A percentile compares a stretch with the other conserved stretches of the same genome.
phyloP scores from a whole-genome alignment of 1,140 invertebrate genomes.

The Euglossa dilemma region DNA sequence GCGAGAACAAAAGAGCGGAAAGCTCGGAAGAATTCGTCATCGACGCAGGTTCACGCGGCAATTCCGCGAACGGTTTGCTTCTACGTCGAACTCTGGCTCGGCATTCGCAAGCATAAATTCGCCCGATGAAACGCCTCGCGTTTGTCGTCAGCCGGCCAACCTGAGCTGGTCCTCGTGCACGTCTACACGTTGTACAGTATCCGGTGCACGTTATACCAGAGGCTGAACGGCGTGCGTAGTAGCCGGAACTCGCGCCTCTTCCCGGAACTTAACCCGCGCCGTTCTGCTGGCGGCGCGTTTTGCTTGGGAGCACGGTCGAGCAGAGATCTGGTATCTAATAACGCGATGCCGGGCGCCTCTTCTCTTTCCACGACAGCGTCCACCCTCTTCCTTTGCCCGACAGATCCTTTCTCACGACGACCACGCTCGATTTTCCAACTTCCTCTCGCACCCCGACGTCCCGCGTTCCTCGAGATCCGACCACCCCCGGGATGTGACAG shows the following conservation, averaged over 20 bases:
- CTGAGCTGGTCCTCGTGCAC: conserved; percentile 46
- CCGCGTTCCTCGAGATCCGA: background rate
- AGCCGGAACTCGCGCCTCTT: conserved; percentile 76
- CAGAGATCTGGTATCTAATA: conserved; percentile 75
- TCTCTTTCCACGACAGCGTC: conserved; percentile 34
- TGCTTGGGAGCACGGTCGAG: conserved; percentile 71
- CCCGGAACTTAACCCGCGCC: conserved; percentile 72
- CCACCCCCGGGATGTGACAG: background rate
- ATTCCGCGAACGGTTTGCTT: background rate
- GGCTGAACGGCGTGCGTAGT: conserved; percentile 63
- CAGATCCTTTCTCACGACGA: conserved; percentile 32
- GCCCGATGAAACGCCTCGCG: conserved; percentile 46
- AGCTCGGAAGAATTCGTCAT: background rate
- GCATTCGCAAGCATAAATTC: conserved; percentile 34
- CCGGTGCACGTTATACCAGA: conserved; percentile 32
- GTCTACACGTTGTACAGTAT: conserved; percentile 7
- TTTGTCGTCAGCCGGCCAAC: conserved; percentile 62
- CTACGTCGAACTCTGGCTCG: background rate
- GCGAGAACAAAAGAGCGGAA: too few relatives aligned
- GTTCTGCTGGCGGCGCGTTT: conserved; percentile 73
- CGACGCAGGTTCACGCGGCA: background rate
- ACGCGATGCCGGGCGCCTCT: conserved; percentile 65
- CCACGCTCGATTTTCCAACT: conserved; percentile 33
- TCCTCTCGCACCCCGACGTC: too few relatives aligned
- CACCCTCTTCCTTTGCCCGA: conserved; percentile 24